These are phyloP conservation scores for Oligia strigilis DNA, from an alignment of 2,888 invertebrate genomes.

Conservation along the genomic window DNA sequence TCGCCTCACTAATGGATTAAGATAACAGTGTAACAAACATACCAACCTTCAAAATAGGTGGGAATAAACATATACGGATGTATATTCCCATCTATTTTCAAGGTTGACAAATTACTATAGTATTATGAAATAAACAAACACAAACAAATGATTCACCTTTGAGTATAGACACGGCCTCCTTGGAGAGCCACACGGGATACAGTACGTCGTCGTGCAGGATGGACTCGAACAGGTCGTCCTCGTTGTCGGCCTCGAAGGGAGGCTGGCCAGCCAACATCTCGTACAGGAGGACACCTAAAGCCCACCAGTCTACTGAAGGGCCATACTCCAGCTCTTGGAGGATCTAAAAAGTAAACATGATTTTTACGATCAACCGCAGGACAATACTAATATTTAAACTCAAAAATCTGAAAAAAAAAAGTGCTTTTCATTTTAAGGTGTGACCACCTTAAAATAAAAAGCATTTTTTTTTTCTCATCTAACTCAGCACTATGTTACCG, in stretches of 20 bases:
- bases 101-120: background rate
- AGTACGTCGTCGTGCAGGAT: constrained; percentile 99
- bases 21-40: no score
- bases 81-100: background rate
- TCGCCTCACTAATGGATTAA: background rate
- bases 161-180: constrained; percentile 86
- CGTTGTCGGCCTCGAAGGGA: constrained; percentile 99
- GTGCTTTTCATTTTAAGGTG: background rate
- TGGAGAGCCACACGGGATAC: constrained; percentile 97
- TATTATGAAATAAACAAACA: background rate
- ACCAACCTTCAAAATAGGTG: no score
- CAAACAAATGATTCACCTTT: constrained; percentile 73
- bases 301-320: constrained; percentile 98
- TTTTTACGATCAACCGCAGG: background rate
- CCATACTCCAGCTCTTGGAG: constrained; percentile 98
- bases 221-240: constrained; percentile 99
- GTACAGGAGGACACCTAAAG: constrained; percentile 99
- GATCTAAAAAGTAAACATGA: constrained; percentile 88
- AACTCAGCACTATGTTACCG: background rate
- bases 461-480: background rate
- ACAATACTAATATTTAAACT: background rate
- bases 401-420: background rate
- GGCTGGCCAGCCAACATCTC: constrained; percentile 99
- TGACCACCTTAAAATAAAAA: no score
- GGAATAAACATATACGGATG: background rate